phyloP scores from a whole-genome alignment of 2,797 vertebrate genomes.

The Eulemur coronatus region DNA sequence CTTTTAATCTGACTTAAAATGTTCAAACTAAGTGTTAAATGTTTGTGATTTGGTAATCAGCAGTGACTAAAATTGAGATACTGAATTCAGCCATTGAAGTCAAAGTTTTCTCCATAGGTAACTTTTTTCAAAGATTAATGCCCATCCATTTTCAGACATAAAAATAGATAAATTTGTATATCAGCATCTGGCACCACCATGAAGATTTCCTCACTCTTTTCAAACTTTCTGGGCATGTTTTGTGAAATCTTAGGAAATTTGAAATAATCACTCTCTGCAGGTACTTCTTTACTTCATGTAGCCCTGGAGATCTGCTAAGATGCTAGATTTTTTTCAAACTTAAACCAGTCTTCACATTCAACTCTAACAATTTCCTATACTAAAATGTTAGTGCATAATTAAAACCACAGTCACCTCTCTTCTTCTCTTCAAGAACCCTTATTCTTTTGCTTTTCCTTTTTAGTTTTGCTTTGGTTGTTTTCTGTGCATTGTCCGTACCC shows the following conservation, averaged over 20 bases:
- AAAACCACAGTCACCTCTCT: slow-evolving; percentile 40
- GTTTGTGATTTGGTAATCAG: not conserved
- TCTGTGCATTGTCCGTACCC: not conserved
- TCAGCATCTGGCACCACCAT: not conserved
- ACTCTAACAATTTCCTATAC: slow-evolving; percentile 7
- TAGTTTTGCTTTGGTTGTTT: not conserved
- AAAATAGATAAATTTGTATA: not conserved
- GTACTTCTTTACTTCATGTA: not conserved
- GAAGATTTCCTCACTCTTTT: not conserved
- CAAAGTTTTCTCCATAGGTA: not conserved
- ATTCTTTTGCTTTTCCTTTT: not conserved
- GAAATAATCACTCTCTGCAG: not conserved
- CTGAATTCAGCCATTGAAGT: slow-evolving; percentile 13
- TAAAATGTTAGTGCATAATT: slow-evolving; percentile 16
- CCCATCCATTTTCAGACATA: not conserved
- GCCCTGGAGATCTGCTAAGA: not conserved
- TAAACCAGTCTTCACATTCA: not conserved
- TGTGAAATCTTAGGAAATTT: slow-evolving; percentile 21
- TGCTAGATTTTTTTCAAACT: slow-evolving; percentile 1
- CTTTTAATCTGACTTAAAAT: slow-evolving; percentile 26
- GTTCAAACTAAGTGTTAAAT: slow-evolving; percentile 1
- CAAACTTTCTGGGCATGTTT: not conserved
- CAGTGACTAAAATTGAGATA: not conserved
- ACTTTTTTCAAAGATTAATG: slow-evolving; percentile 1
- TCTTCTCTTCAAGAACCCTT: slow-evolving; percentile 2